Base-by-base conservation (phyloP, 2,113 vertebrate species). In the Bostrychus sinensis region DNA sequence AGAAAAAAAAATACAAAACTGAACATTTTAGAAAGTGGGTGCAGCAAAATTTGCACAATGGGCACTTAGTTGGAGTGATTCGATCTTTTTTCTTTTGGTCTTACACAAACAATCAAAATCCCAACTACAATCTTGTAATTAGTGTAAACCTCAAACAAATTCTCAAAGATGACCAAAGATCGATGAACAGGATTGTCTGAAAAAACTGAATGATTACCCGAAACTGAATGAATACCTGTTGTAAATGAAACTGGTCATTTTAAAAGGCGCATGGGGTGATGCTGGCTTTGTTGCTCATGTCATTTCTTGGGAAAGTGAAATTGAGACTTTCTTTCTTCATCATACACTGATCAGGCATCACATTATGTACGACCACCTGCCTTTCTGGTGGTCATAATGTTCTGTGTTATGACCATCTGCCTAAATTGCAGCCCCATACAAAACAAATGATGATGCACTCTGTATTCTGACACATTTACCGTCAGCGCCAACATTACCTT, bases 211-310 rank as follows among this genome's bases (percentile, higher is more conserved):
- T 80, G 20, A n/a, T n/a, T n/a, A n/a, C n/a, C 64, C 62, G 17
- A 61, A 80, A 76, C n/a, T n/a, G n/a, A n/a, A n/a, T n/a, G n/a
- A n/a, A n/a, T n/a, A 50, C 25, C 45, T 61, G 45, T 56, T 75
- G 74, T 53, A 80, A 76, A 82, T 78, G 39, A 30, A 77, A 57
- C 19, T 22, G 10, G 14, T 56, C 9, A 0, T 64, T 62, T 70
- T 55, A 59, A 75, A 91, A 3, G 86, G 88, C 78, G 88, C 86
- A n/a, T n/a, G n/a, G n/a, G n/a, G n/a, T n/a, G n/a, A n/a, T n/a
- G n/a, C n/a, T n/a, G n/a, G n/a, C n/a, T n/a, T n/a, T n/a, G n/a
- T n/a, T n/a, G n/a, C n/a, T n/a, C n/a, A n/a, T n/a, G n/a, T n/a
- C n/a, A n/a, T n/a, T n/a, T n/a, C n/a, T n/a, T n/a, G n/a, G n/a